Conservation (phyloP, 2,797 vertebrate species). For the Cynodonichthys magdalenae region DNA sequence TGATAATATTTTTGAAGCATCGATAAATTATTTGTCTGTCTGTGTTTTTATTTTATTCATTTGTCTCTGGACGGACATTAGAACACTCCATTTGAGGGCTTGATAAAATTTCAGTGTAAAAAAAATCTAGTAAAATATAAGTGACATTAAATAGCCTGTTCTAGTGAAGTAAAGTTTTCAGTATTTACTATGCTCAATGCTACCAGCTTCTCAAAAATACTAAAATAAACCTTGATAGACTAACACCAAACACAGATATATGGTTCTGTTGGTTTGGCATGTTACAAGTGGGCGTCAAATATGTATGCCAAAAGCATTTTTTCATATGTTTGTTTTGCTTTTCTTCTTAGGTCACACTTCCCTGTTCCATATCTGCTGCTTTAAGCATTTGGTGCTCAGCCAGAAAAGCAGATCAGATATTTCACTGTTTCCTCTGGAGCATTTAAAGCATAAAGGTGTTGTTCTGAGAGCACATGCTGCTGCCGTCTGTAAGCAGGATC, state of each 20-base stretch:
- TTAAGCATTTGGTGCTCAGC: constrained; percentile 50
- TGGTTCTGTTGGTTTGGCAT: constrained; percentile 32
- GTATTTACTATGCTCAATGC: constrained; percentile 1
- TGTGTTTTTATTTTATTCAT: too few species aligned
- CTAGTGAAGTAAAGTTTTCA: too few species aligned
- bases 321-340: constrained; percentile 21
- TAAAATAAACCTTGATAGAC: constrained; percentile 28
- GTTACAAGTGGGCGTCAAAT: constrained; percentile 38
- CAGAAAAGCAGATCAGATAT: constrained; percentile 46
- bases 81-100: constrained; percentile 20
- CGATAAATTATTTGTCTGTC: too few species aligned
- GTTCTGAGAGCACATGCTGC: constrained; percentile 28
- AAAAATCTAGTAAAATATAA: constrained; percentile 10
- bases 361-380: constrained; percentile 44
- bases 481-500: constrained; percentile 51
- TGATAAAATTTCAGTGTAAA: constrained; percentile 2
- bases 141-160: constrained; percentile 1
- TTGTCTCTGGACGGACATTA: too few species aligned
- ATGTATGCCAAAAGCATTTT: constrained; percentile 31
- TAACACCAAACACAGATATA: constrained; percentile 28
- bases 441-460: constrained; percentile 51
- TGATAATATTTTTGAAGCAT: neutral
- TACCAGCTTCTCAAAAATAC: constrained; percentile 13
- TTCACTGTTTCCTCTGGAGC: constrained; percentile 45
- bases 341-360: constrained; percentile 42